Conservation (phyloP, 2,797 vertebrate genomes). For the Alosa sapidissima region DNA sequence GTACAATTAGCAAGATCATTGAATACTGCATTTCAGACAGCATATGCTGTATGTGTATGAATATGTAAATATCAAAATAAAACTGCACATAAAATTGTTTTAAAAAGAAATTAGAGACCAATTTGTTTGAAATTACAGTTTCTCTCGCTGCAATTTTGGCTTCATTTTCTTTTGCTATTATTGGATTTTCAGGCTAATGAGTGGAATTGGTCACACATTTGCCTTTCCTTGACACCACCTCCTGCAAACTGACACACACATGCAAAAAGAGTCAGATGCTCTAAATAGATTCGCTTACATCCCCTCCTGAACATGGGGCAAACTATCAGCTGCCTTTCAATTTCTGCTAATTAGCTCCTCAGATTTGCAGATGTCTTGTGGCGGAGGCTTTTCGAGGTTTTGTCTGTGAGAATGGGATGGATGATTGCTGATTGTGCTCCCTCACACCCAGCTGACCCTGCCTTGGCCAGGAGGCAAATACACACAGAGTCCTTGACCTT, state of each 20-base stretch:
- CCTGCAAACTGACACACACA: conserved; percentile 28
- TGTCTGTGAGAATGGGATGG: conserved; percentile 12
- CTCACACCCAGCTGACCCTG: background rate
- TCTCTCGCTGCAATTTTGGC: background rate
- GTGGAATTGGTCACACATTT: background rate
- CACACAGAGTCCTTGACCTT: conserved; percentile 40
- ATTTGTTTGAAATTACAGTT: background rate
- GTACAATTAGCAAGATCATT: background rate
- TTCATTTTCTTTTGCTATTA: background rate
- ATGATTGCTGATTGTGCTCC: conserved; percentile 18
- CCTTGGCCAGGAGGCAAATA: conserved; percentile 28
- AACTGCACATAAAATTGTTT: background rate
- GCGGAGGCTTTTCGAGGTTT: background rate
- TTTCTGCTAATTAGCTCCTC: conserved; percentile 36
- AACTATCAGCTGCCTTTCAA: conserved; percentile 27
- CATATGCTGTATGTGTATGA: background rate
- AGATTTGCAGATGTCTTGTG: conserved; percentile 30
- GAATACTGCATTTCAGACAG: background rate
- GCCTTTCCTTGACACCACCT: background rate
- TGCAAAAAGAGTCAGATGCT: conserved; percentile 34
- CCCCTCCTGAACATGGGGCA: conserved; percentile 28
- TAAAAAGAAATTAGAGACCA: background rate
- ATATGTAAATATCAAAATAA: background rate
- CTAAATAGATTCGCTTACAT: conserved; percentile 30
- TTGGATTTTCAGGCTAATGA: background rate